phyloP scores from a whole-genome alignment of 2,113 vertebrate genomes.

The Rattus rattus region DNA sequence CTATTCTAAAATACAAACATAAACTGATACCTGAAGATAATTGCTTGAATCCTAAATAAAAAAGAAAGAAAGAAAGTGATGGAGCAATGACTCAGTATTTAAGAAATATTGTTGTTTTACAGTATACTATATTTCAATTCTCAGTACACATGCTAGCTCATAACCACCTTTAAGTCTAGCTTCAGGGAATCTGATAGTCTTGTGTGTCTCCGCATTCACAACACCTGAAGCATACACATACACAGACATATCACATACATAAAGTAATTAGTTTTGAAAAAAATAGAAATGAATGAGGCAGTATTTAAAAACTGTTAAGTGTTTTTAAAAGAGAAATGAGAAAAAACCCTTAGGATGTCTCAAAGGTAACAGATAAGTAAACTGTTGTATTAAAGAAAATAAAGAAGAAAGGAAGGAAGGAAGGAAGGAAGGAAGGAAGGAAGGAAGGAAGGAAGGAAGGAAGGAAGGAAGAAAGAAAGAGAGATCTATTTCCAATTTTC shows the following conservation, averaged over 20 bases:
- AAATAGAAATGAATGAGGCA: not conserved
- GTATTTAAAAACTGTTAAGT: no score
- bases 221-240: no score
- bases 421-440: fast-evolving
- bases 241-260: not conserved
- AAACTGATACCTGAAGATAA: not conserved
- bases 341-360: no score
- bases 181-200: not conserved
- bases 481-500: not conserved
- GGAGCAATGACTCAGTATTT: not conserved
- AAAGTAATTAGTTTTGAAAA: not conserved
- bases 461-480: fast-evolving
- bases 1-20: not conserved
- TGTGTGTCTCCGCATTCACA: not conserved
- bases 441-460: no score
- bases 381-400: not conserved
- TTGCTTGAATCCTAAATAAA: not conserved
- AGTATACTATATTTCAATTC: not conserved
- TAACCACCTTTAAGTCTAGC: not conserved
- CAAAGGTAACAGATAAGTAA: no score
- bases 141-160: not conserved
- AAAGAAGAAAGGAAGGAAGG: no score
- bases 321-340: no score
- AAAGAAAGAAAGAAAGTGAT: not conserved
- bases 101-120: not conserved